phyloP scores from a whole-genome alignment of 2,888 invertebrate species.

The Drosophila ustulata region DNA sequence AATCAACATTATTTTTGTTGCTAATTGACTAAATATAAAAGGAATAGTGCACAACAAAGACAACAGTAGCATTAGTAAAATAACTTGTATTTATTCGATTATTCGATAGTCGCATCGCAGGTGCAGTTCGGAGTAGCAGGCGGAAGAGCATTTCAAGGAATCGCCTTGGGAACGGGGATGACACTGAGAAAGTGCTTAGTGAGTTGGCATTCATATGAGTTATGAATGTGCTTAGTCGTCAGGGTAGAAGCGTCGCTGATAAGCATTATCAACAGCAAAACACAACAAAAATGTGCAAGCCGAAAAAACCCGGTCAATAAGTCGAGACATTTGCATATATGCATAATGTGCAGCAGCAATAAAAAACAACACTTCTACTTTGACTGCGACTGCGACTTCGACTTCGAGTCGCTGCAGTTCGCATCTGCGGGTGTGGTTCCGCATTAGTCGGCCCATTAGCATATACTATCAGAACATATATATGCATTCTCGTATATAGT shows the following conservation, averaged over 20 bases:
- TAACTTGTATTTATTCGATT: no score
- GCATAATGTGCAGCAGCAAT: conserved; percentile 37
- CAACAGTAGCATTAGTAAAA: no score
- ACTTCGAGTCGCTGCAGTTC: conserved; percentile 3
- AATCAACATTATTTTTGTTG: no score
- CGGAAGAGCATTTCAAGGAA: conserved; percentile 4
- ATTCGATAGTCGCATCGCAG: not conserved
- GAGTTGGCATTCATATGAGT: not conserved
- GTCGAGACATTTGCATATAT: conserved; percentile 54
- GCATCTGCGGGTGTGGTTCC: conserved; percentile 39
- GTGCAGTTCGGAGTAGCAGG: not conserved
- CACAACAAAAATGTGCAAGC: not conserved
- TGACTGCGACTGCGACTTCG: not conserved
- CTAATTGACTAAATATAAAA: no score
- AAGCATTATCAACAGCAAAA: conserved; percentile 34
- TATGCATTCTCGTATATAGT: not conserved
- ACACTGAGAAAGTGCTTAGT: conserved; percentile 18
- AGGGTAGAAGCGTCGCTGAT: conserved; percentile 5
- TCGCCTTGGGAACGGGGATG: conserved; percentile 2
- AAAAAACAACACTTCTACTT: no score
- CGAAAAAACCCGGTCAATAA: conserved; percentile 34
- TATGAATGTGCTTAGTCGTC: not conserved
- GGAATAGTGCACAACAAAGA: no score
- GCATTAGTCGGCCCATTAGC: conserved; percentile 34
- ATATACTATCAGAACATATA: conserved; percentile 19